Base-by-base conservation (phyloP, 1,140 invertebrate genomes). In the Spodoptera litura region DNA sequence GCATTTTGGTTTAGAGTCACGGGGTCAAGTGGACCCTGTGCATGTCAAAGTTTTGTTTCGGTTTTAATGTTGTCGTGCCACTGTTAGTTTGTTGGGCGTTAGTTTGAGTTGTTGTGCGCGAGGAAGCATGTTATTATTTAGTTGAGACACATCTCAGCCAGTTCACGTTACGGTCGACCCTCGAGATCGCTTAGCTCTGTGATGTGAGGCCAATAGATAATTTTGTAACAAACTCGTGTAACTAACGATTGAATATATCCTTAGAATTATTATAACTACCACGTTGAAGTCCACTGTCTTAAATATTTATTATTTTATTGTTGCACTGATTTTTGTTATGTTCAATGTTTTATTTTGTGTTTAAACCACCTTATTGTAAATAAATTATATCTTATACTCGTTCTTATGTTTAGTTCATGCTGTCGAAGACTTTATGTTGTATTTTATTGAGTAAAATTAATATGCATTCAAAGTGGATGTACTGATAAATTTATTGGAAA, bases 401-500 rank as follows among this genome's bases (percentile, higher is more conserved):
- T 83, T 86, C 85, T 79, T 89, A 88, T 79, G 81, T 92, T 93
- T 93, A 88, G 87, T 92, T 90, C 82, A 87, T 81, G 84, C 82
- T 88, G 89, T 93, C 91, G 89, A 90, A 89, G 89, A 90, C 84
- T 89, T 93, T 93, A 90, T 92, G 90, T 93, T 93, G 87, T 92
- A 93, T 92, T 92, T 88, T 88, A 88, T 88, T 82, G 78, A 90
- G 81, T 91, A 91, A 92, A 83, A 90, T 88, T 90, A 80, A 84
- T 84, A 89, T 82, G 82, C 92, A 91, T 94, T 93, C 92, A 88
- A 89, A 89, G 90, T 91, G 90, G 91, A 92, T 93, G 92, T 94
- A 91, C 90, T 89, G 92, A 93, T 93, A 93, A 94, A 93, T 93
- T 94, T 92, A 94, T 92, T 93, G 91, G 87, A 93, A 94, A 94